A percentile compares a stretch with the other conserved stretches of the same genome.
Conservation (phyloP, 2,113 vertebrate species). For the Arizona elegans region DNA sequence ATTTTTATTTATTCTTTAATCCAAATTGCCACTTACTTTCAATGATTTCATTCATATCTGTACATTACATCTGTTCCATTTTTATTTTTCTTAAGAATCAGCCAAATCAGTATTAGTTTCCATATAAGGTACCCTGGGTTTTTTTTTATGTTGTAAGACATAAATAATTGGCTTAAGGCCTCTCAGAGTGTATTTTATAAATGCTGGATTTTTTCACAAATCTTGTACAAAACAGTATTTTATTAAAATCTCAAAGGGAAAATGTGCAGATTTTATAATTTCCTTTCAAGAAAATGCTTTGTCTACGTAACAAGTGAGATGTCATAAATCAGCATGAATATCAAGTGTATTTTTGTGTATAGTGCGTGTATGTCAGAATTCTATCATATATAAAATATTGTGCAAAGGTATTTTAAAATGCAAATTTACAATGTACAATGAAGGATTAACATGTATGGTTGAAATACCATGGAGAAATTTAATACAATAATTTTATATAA, state of each 20-base stretch:
- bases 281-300: constrained; percentile 73
- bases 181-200: constrained; percentile 75
- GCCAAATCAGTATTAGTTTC: constrained; percentile 37
- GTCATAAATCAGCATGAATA: constrained; percentile 73
- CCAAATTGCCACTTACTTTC: constrained; percentile 27
- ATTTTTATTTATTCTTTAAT: constrained; percentile 22
- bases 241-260: constrained; percentile 79
- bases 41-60: constrained; percentile 23
- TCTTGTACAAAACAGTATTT: constrained; percentile 82
- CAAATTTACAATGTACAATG: constrained; percentile 61
- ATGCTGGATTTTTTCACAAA: constrained; percentile 78
- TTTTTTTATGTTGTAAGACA: constrained; percentile 29
- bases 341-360: constrained; percentile 74
- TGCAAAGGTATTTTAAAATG: constrained; percentile 72
- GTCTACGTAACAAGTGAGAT: constrained; percentile 71
- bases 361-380: constrained; percentile 73
- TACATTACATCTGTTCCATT: constrained; percentile 32
- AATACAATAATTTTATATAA: constrained; percentile 72
- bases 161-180: constrained; percentile 17
- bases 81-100: not conserved
- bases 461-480: constrained; percentile 67
- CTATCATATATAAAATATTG: constrained; percentile 68
- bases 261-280: constrained; percentile 75
- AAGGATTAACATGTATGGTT: constrained; percentile 61
- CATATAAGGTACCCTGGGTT: constrained; percentile 50